Percentiles rank a stretch among this genome's conserved stretches.
Conservation (phyloP, 2,113 vertebrate species). For the Sigmodon hispidus region DNA sequence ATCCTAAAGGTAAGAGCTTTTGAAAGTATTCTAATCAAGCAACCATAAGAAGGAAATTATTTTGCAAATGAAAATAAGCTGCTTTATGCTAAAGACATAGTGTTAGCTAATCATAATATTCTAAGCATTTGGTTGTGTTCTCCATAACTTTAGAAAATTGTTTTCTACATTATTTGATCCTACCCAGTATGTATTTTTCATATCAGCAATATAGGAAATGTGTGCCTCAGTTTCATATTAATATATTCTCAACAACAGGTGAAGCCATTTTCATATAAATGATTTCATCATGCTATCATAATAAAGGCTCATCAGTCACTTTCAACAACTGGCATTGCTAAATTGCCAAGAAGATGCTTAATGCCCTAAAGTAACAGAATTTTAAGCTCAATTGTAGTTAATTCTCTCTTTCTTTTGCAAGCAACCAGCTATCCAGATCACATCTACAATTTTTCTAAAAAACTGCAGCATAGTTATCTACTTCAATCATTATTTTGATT, state of each 20-base stretch:
- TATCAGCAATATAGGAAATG: background rate
- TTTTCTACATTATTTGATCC: background rate
- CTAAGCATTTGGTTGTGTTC: constrained; percentile 27
- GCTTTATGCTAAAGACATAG: background rate
- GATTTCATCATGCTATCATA: background rate
- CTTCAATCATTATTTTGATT: background rate
- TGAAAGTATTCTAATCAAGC: background rate
- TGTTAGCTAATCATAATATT: background rate
- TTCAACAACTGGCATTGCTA: background rate
- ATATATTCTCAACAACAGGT: background rate
- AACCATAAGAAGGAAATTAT: background rate
- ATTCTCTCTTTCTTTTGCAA: background rate
- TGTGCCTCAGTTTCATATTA: background rate
- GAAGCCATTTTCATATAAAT: background rate
- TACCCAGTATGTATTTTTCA: background rate
- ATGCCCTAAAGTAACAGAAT: background rate
- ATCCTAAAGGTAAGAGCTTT: background rate
- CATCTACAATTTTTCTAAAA: constrained; percentile 14
- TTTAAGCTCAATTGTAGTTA: background rate
- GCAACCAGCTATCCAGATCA: background rate
- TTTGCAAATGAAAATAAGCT: background rate
- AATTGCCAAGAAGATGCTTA: background rate
- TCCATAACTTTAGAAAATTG: background rate
- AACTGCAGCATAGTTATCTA: background rate
- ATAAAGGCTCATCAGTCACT: background rate